Percentiles rank a stretch among this genome's conserved stretches.
phyloP scores from a whole-genome alignment of 2,888 invertebrate species.

The Perdita meconis region DNA sequence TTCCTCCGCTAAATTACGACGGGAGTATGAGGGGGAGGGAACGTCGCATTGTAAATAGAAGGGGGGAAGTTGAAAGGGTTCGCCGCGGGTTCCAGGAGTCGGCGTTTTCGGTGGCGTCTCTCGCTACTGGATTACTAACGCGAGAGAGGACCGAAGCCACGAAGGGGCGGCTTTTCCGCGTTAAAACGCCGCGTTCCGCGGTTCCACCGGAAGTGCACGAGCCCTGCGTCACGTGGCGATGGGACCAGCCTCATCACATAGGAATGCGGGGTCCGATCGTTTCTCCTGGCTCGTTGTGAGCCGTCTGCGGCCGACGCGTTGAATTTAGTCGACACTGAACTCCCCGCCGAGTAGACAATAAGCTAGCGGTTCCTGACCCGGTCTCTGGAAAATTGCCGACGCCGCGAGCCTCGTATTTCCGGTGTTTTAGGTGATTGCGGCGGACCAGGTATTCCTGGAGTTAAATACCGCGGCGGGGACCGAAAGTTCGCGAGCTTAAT shows the following conservation, averaged over 20 bases:
- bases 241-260: constrained; percentile 16
- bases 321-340: constrained; percentile 58
- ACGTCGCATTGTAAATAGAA: constrained; percentile 72
- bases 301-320: constrained; percentile 63
- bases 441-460: constrained; percentile 29
- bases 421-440: constrained; percentile 49
- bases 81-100: not conserved
- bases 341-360: constrained; percentile 57
- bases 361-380: constrained; percentile 46
- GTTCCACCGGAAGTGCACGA: constrained; percentile 57
- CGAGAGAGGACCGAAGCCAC: constrained; percentile 37
- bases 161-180: constrained; percentile 43
- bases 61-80: constrained; percentile 48
- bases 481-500: too few species aligned
- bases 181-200: constrained; percentile 66
- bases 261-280: constrained; percentile 54
- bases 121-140: constrained; percentile 71
- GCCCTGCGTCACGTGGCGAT: constrained; percentile 11
- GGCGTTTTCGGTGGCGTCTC: constrained; percentile 65
- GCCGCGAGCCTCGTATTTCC: constrained; percentile 49
- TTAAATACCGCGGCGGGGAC: constrained; percentile 11
- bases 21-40: constrained; percentile 35
- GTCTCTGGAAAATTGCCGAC: constrained; percentile 45
- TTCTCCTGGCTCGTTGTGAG: constrained; percentile 45
- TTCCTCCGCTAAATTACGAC: constrained; percentile 72